Evolutionary conservation across 2,888 invertebrate species (phyloP), one percentile per base, ranked within the genome.

Genomic region (Xylophagus ater): DNA sequence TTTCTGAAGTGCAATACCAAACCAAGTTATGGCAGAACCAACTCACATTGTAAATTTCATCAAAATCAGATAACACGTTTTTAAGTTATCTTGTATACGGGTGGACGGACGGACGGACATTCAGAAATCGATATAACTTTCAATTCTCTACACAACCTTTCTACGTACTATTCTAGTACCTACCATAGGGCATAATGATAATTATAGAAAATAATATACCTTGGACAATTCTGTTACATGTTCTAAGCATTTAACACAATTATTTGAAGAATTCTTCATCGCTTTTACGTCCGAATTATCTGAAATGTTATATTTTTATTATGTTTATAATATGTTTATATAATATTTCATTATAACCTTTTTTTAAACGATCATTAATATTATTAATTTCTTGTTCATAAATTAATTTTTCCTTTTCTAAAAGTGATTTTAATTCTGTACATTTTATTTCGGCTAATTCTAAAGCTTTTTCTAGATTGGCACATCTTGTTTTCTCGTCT

Each of bases 401-500:
- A 0, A 52, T 48, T 4, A 52, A 63, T 43, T 70, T 69, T 44
- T 71, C 72, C 30, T 70, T 53, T 47, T 74, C 73, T 2, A 72
- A 65, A 53, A 74, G 69, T 52, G 73, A 70, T 40, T 49, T 20
- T 3, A 60, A 38, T 46, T 65, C 63, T 2, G 55, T 49, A 0
- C 53, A 54, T 41, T 63, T 62, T 2, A 62, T 29, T 38, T 64
- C 63, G 0, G 58, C 52, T 29, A 62, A 42, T 36, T 62, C 51
- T 4, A 63, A 30, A 1, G 53, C 53, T 9, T 62, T 65, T 47
- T 73, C 72, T 1, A 76, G 64, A 41, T 66, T 67, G 1, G 71
- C 69, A 17, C 74, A 58, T 47, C 74, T 73, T 23, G 70, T 70
- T 31, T 64, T 73, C 49, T 74, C 65, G 49, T 63, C 67, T 43